Percentiles rank a stretch among this genome's conserved stretches.
Evolutionary conservation across 2,113 vertebrate genomes (phyloP).

Genomic region (Petaurus breviceps): DNA sequence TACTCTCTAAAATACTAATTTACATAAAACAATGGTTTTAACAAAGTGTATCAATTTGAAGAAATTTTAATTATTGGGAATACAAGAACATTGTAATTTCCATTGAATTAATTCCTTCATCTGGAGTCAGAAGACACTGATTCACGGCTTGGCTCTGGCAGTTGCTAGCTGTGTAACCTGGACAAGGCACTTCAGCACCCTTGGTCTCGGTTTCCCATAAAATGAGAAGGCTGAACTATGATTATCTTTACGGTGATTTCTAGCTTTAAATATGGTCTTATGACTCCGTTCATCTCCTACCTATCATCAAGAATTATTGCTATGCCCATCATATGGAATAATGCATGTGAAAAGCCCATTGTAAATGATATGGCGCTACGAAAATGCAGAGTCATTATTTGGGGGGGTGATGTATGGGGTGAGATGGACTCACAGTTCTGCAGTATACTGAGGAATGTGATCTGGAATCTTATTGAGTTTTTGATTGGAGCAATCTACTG

Average conservation of each 20-base stretch:
- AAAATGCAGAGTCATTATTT: background rate
- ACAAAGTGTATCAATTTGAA: background rate
- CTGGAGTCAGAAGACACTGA: background rate
- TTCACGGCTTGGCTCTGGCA: background rate
- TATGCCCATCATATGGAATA: background rate
- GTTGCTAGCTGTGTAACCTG: background rate
- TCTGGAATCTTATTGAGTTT: constrained; percentile 97
- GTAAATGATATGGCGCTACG: background rate
- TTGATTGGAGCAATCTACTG: constrained; percentile 98
- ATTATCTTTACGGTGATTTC: background rate
- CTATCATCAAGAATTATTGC: background rate
- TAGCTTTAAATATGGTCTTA: background rate
- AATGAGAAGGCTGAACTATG: background rate
- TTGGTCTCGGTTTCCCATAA: background rate
- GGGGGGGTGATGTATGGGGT: background rate
- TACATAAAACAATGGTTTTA: background rate
- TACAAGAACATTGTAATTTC: constrained; percentile 1
- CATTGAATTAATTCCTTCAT: background rate
- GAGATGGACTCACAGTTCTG: constrained; percentile 93
- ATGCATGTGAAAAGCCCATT: background rate
- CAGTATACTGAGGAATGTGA: constrained; percentile 97
- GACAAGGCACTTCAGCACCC: background rate
- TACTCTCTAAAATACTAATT: background rate
- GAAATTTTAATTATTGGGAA: constrained; percentile 7
- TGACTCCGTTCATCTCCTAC: background rate